Percentiles rank a stretch among this genome's conserved stretches.
Evolutionary conservation across 2,113 vertebrate species (phyloP).

Genomic region (Salvator merianae): DNA sequence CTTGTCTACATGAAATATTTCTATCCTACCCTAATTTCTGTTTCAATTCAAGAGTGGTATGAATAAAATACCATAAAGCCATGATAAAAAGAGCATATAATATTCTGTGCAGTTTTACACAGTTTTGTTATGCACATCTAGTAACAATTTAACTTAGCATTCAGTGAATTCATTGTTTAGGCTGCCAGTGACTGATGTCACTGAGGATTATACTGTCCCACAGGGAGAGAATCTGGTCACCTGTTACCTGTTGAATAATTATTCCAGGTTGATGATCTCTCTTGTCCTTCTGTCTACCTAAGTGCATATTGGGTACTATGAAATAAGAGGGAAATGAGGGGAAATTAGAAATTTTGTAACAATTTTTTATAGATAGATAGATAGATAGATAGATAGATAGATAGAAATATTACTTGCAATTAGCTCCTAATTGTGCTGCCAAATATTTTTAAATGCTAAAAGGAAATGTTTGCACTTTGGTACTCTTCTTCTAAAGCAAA

Average conservation of each 20-base stretch:
- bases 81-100: not conserved
- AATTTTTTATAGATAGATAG: no score
- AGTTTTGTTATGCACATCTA: conserved; percentile 41
- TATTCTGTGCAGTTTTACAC: not conserved
- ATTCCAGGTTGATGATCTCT: not conserved
- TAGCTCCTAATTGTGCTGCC: conserved; percentile 1
- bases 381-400: conserved; percentile 35
- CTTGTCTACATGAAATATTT: not conserved
- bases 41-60: not conserved
- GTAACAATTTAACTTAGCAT: conserved; percentile 30
- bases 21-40: not conserved
- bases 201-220: conserved; percentile 35
- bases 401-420: conserved; percentile 26
- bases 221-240: conserved; percentile 37
- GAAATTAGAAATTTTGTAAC: conserved; percentile 9
- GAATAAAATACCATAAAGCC: not conserved
- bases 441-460: conserved; percentile 20
- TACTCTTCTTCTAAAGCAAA: not conserved
- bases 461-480: conserved; percentile 13
- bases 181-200: conserved; percentile 26
- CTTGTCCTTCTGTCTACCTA: conserved; percentile 19
- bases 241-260: conserved; percentile 49
- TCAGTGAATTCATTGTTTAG: conserved; percentile 28
- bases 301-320: conserved; percentile 22
- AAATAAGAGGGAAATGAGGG: conserved; percentile 4